Evolutionary conservation across 2,113 vertebrate genomes (phyloP).

Genomic region (Serilophus lunatus): DNA sequence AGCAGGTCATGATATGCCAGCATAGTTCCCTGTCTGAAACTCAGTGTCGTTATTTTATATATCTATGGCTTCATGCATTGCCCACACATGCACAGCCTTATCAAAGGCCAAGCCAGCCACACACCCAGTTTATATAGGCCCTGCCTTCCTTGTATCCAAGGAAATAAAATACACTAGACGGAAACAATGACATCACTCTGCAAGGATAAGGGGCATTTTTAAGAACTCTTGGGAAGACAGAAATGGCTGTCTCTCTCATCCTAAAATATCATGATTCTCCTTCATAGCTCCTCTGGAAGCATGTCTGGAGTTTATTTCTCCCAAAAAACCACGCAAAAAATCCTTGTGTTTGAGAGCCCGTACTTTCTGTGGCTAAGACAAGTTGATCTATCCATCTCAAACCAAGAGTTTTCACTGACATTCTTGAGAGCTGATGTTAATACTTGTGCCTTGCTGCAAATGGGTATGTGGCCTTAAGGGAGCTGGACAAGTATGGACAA

Average conservation of each 20-base stretch:
- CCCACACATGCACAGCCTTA: constrained; percentile 24
- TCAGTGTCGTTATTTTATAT: background rate
- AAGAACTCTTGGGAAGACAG: background rate
- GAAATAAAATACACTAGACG: constrained; percentile 48
- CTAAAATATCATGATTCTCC: background rate
- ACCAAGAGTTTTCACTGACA: background rate
- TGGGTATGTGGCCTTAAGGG: background rate
- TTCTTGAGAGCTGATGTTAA: background rate
- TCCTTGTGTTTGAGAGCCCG: background rate
- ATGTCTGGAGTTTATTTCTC: background rate
- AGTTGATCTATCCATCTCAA: background rate
- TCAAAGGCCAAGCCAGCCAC: constrained; percentile 25
- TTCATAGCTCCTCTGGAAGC: background rate
- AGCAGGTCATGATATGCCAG: background rate
- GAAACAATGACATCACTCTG: constrained; percentile 60
- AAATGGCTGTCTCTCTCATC: background rate
- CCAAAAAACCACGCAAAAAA: background rate
- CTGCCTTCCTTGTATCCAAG: constrained; percentile 32
- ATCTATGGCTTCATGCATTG: constrained; percentile 14
- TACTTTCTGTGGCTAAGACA: background rate
- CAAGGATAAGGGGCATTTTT: background rate
- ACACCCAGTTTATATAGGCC: constrained; percentile 49
- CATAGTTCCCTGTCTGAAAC: background rate
- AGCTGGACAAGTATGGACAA: background rate
- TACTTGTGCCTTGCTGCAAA: background rate